A percentile compares a stretch with the other conserved stretches of the same genome.
Evolutionary conservation across 2,888 invertebrate species (phyloP).

Genomic region (Helicoverpa assulta): DNA sequence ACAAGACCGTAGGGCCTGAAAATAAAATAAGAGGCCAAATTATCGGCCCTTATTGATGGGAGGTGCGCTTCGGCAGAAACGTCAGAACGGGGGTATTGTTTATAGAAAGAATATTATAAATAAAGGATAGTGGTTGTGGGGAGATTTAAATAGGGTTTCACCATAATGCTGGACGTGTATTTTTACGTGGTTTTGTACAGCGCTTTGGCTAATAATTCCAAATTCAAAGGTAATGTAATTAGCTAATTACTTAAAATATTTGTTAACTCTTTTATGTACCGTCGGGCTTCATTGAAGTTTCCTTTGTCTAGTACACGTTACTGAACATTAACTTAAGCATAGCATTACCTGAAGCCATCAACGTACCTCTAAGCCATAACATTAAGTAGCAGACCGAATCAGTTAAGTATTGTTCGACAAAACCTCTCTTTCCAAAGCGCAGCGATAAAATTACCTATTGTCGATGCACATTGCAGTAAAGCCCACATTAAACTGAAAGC

Average conservation of each 20-base stretch:
- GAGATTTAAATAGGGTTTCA: slow-evolving; percentile 1
- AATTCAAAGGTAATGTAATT: not conserved
- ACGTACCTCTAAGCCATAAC: slow-evolving; percentile 47
- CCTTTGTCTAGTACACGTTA: slow-evolving; percentile 39
- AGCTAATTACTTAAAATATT: slow-evolving; percentile 10
- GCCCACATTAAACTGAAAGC: slow-evolving; percentile 83
- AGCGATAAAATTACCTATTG: slow-evolving; percentile 83
- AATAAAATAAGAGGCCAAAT: slow-evolving; percentile 83
- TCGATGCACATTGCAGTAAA: slow-evolving; percentile 78
- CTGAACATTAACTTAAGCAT: slow-evolving; percentile 33
- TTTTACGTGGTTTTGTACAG: not conserved
- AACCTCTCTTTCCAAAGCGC: slow-evolving; percentile 64
- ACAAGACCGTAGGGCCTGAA: slow-evolving; percentile 73
- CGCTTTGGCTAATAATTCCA: not conserved
- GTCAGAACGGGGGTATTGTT: slow-evolving; percentile 52
- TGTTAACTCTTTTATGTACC: slow-evolving; percentile 24
- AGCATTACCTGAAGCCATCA: slow-evolving; percentile 37
- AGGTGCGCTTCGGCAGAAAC: slow-evolving; percentile 55
- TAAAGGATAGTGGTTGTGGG: not conserved
- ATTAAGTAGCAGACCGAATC: slow-evolving; percentile 60
- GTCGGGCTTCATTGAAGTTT: slow-evolving; percentile 21
- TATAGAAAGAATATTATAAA: slow-evolving; percentile 39
- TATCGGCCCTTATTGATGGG: slow-evolving; percentile 70
- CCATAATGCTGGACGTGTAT: too few species aligned
- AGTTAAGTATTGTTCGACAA: slow-evolving; percentile 70